Evolutionary conservation across 2,797 vertebrate species (phyloP).

Genomic region (Meriones psammophilus): DNA sequence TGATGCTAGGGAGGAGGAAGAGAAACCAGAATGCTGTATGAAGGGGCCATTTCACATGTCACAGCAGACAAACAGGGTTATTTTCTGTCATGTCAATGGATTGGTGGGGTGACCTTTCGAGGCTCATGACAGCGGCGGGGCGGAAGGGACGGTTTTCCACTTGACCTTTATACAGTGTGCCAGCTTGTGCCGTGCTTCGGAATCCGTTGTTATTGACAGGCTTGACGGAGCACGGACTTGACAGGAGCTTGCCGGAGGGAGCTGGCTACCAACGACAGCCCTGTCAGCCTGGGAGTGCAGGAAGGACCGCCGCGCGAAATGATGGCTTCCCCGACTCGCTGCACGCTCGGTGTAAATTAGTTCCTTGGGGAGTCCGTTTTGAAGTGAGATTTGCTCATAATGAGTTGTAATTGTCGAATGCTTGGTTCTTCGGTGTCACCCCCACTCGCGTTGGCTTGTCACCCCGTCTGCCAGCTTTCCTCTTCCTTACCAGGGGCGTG

Average conservation of each 20-base stretch:
- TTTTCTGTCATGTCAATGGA: constrained; percentile 79
- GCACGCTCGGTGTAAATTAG: constrained; percentile 64
- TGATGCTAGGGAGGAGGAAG: neutral
- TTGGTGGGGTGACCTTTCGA: constrained; percentile 87
- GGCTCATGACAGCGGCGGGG: constrained; percentile 82
- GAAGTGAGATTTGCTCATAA: constrained; percentile 43
- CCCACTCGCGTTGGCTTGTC: neutral
- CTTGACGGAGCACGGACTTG: constrained; percentile 82
- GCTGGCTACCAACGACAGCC: constrained; percentile 53
- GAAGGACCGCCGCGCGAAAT: neutral
- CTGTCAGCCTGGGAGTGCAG: constrained; percentile 46
- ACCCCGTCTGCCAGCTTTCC: neutral
- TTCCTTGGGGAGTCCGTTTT: constrained; percentile 47
- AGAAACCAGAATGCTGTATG: neutral
- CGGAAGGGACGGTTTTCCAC: constrained; percentile 87
- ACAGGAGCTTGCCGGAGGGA: constrained; percentile 80
- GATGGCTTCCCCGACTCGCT: constrained; percentile 27
- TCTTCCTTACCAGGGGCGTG: neutral
- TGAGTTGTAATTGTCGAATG: constrained; percentile 30
- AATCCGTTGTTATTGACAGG: constrained; percentile 83
- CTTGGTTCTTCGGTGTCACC: neutral
- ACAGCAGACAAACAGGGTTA: constrained; percentile 67
- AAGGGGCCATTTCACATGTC: constrained; percentile 9
- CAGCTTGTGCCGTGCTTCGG: constrained; percentile 75
- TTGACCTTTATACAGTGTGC: constrained; percentile 88